Percentiles rank a stretch among this genome's conserved stretches.
These are phyloP conservation scores for Ariolimax columbianus DNA, from an alignment of 2,888 invertebrate species.

Conservation along the genomic window DNA sequence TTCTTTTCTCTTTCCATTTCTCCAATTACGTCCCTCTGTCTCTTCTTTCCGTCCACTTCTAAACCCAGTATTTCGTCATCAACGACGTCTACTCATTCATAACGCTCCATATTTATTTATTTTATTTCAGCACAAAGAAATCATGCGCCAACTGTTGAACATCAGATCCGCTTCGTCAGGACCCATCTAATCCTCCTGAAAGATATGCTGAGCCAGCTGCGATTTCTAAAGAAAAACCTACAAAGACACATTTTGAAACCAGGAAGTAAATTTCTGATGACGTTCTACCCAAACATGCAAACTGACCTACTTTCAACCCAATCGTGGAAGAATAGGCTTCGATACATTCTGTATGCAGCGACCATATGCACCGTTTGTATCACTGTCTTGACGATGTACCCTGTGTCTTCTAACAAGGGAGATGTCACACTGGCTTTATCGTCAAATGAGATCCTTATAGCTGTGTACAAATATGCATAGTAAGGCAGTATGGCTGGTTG, in stretches of 20 bases:
- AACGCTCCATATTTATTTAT: too few species aligned
- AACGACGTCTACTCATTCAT: too few species aligned
- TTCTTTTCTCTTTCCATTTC: too few species aligned
- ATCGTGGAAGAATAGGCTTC: not conserved
- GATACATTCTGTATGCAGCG: not conserved
- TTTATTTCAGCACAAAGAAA: not conserved
- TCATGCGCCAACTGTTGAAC: not conserved
- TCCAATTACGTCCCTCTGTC: too few species aligned
- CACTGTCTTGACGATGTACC: constrained; percentile 4
- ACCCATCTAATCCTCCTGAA: not conserved
- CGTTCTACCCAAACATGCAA: not conserved
- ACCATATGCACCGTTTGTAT: not conserved
- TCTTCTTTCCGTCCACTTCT: too few species aligned
- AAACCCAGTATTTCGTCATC: too few species aligned
- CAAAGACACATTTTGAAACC: not conserved
- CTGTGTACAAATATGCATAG: constrained; percentile 40
- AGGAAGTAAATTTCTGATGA: not conserved
- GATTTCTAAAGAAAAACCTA: not conserved
- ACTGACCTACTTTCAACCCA: not conserved
- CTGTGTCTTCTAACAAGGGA: not conserved
- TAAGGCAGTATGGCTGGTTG: not conserved
- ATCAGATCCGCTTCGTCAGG: not conserved
- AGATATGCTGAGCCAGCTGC: not conserved
- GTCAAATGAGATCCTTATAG: constrained; percentile 7
- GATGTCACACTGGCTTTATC: constrained; percentile 20